phyloP scores from a whole-genome alignment of 2,888 invertebrate genomes.

The Amiota communis region DNA sequence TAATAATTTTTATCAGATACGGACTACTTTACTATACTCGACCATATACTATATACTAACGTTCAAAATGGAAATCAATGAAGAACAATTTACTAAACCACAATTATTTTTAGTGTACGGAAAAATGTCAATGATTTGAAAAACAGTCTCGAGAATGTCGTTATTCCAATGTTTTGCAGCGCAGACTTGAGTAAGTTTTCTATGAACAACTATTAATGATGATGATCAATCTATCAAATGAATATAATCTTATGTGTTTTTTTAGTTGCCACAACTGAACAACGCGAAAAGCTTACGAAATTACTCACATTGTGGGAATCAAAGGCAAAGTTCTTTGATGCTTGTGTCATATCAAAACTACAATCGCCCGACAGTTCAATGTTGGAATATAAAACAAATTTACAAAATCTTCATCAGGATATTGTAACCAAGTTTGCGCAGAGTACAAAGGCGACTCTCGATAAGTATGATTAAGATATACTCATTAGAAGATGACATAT shows the following conservation, averaged over 20 bases:
- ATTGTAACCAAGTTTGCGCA: conserved; percentile 85
- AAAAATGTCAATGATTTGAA: conserved; percentile 96
- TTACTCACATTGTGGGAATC: conserved; percentile 96
- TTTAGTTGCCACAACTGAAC: conserved; percentile 87
- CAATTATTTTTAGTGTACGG: conserved; percentile 83
- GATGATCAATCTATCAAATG: conserved; percentile 12
- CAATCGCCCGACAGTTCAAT: conserved; percentile 91
- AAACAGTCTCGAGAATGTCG: conserved; percentile 93
- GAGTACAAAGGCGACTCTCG: conserved; percentile 88
- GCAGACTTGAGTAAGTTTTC: conserved; percentile 81
- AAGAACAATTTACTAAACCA: conserved; percentile 30
- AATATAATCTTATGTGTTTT: conserved; percentile 9
- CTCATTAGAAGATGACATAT: not conserved
- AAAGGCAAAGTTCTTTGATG: conserved; percentile 91
- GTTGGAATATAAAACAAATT: conserved; percentile 89
- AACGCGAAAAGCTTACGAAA: conserved; percentile 93
- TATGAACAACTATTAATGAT: not conserved
- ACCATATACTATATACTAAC: too few species aligned
- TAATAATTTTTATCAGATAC: not conserved
- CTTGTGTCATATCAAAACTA: conserved; percentile 87
- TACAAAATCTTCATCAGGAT: conserved; percentile 86
- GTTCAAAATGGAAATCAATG: not conserved
- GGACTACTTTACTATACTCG: not conserved
- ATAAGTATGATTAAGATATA: conserved; percentile 74
- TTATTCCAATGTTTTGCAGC: conserved; percentile 98